Conservation (phyloP, 2,888 invertebrate genomes). For the Mimumesa dahlbomi region DNA sequence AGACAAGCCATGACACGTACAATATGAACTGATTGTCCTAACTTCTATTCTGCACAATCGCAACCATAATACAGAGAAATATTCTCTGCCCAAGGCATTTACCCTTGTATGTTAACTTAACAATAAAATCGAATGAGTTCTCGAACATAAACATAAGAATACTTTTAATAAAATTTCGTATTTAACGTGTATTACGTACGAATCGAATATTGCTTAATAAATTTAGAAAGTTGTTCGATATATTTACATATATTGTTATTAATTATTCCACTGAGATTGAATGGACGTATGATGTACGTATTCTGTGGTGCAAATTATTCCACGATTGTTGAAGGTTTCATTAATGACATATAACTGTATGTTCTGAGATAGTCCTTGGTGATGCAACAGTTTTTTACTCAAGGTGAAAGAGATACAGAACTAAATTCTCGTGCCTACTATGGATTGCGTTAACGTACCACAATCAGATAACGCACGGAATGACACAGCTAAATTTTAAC, state of each 20-base stretch:
- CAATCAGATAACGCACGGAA: constrained; percentile 2
- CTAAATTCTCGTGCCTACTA: neutral
- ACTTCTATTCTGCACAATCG: neutral
- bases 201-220: no score
- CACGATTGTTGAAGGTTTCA: neutral
- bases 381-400: constrained; percentile 9
- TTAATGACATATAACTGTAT: neutral
- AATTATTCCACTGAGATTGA: no score
- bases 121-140: no score
- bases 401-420: neutral
- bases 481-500: constrained; percentile 34
- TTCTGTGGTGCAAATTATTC: neutral
- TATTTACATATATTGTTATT: neutral
- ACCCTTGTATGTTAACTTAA: neutral
- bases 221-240: no score
- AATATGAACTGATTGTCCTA: neutral
- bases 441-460: neutral
- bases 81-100: neutral
- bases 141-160: no score
- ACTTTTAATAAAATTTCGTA: no score
- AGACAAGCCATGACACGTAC: constrained; percentile 2
- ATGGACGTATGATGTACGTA: neutral
- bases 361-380: neutral
- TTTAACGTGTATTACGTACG: no score
- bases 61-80: neutral